Evolutionary conservation across 2,888 invertebrate species (phyloP).

Genomic region (Heliconius erato): DNA sequence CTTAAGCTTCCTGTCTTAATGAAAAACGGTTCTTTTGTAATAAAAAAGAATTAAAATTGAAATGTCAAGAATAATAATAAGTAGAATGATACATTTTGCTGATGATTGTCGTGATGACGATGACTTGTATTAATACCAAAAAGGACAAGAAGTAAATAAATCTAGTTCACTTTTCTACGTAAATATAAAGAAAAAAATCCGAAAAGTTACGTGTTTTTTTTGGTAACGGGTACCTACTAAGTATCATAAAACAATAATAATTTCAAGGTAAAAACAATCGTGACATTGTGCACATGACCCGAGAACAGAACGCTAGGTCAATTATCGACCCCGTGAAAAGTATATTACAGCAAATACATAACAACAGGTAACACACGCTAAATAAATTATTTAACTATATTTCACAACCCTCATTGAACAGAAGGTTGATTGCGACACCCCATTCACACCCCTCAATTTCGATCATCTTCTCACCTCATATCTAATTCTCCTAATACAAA

Average conservation of each 20-base stretch:
- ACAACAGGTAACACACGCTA: conserved; percentile 73
- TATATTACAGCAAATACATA: conserved; percentile 73
- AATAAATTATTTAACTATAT: conserved; percentile 75
- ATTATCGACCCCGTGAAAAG: conserved; percentile 72
- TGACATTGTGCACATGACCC: conserved; percentile 65
- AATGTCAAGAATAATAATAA: neutral
- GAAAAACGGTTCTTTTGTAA: conserved; percentile 11
- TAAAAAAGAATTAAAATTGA: neutral
- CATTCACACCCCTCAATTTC: conserved; percentile 67
- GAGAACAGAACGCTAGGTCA: conserved; percentile 64
- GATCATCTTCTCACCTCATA: conserved; percentile 64
- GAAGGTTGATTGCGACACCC: conserved; percentile 77
- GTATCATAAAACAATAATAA: neutral
- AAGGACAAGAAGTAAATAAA: no score
- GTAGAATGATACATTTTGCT: neutral
- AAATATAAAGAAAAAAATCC: no score
- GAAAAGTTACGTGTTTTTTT: no score
- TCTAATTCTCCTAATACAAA: conserved; percentile 71
- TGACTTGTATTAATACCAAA: no score
- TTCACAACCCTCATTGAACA: conserved; percentile 71
- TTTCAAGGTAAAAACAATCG: conserved; percentile 37
- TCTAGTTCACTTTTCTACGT: no score
- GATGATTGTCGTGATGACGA: no score
- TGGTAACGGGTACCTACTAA: no score
- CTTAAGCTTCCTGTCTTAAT: neutral